These are phyloP conservation scores for Masnerella sp. DNA, from an alignment of 2,888 invertebrate genomes.

Conservation along the genomic window DNA sequence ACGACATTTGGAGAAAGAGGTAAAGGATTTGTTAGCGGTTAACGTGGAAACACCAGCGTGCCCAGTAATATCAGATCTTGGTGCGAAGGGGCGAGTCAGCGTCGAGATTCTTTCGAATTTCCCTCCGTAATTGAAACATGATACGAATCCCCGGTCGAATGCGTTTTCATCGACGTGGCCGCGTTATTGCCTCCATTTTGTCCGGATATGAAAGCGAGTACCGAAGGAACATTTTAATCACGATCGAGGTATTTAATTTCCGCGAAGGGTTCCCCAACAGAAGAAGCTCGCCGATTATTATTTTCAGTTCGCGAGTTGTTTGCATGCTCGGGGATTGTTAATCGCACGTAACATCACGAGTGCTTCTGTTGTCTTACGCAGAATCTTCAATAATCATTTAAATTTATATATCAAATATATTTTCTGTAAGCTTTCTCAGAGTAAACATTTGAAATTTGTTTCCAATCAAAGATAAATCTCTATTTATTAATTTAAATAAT, in stretches of 20 bases:
- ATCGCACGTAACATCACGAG: slow-evolving; percentile 23
- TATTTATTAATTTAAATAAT: no score
- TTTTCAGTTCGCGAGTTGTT: slow-evolving; percentile 32
- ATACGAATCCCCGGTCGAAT: slow-evolving; percentile 54
- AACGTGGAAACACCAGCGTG: slow-evolving; percentile 3
- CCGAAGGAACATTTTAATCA: slow-evolving; percentile 52
- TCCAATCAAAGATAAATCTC: no score
- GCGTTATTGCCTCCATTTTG: slow-evolving; percentile 49
- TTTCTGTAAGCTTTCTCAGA: no score
- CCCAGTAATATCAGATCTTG: slow-evolving; percentile 24
- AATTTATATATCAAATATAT: no score
- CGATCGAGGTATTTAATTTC: slow-evolving; percentile 54
- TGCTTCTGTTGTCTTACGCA: background rate
- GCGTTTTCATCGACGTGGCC: slow-evolving; percentile 52
- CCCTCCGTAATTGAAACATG: slow-evolving; percentile 57
- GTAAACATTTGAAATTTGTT: no score
- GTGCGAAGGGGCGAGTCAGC: background rate
- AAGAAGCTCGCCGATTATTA: slow-evolving; percentile 37
- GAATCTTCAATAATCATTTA: no score
- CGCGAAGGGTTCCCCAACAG: slow-evolving; percentile 29
- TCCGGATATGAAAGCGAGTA: slow-evolving; percentile 53
- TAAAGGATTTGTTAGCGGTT: slow-evolving; percentile 29
- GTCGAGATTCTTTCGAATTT: slow-evolving; percentile 52
- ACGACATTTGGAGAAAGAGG: slow-evolving; percentile 7
- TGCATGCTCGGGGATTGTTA: slow-evolving; percentile 19